Evolutionary conservation across 2,888 invertebrate species (phyloP).

Genomic region (Napeogenes inachia): DNA sequence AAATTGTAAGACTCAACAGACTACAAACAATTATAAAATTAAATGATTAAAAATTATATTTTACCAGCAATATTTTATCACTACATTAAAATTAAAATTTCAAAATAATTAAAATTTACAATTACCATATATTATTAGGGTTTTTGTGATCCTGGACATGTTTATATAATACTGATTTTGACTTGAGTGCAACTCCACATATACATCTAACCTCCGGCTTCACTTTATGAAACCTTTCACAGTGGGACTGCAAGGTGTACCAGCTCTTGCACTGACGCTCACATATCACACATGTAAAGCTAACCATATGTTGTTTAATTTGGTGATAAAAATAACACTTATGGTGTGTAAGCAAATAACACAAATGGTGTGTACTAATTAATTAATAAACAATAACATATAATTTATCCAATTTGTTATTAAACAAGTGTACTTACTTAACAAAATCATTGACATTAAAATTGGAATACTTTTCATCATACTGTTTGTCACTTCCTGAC

Average conservation of each 20-base stretch:
- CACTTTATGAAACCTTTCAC: slow-evolving; percentile 51
- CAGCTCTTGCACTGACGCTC: slow-evolving; percentile 63
- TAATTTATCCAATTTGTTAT: background rate
- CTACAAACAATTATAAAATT: too few relatives aligned
- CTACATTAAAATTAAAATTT: too few relatives aligned
- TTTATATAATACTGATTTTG: slow-evolving; percentile 73
- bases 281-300: slow-evolving; percentile 67
- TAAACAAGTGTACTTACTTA: slow-evolving; percentile 45
- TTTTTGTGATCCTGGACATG: slow-evolving; percentile 74
- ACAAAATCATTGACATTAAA: slow-evolving; percentile 63
- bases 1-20: too few relatives aligned
- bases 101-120: slow-evolving; percentile 23
- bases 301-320: slow-evolving; percentile 35
- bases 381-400: too few relatives aligned
- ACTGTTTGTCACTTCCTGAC: slow-evolving; percentile 41
- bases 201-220: slow-evolving; percentile 63
- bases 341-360: too few relatives aligned
- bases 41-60: too few relatives aligned
- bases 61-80: too few relatives aligned
- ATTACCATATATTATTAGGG: slow-evolving; percentile 68
- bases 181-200: slow-evolving; percentile 69
- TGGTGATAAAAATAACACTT: too few relatives aligned
- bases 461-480: slow-evolving; percentile 47
- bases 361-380: too few relatives aligned
- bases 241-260: slow-evolving; percentile 67